Evolutionary conservation across 2,797 vertebrate species (phyloP), one percentile per base, ranked within the genome.

Genomic region (Benthosema pterotum): DNA sequence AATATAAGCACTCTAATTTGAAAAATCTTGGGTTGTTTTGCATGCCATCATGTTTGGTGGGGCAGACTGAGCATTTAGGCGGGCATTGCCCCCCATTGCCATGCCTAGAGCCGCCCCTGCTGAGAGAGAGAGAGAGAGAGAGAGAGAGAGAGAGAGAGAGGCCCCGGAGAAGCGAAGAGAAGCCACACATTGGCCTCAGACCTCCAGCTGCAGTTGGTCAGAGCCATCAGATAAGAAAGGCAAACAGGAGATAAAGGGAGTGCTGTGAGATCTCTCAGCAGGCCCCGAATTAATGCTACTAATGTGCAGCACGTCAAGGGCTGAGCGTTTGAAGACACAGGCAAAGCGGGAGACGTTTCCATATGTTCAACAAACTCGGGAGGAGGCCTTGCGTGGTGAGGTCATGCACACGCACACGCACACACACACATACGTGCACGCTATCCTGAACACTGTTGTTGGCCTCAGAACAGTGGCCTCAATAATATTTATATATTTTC

Each of bases 281-380:
- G 70, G 66, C 82, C 82, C 70, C 65, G 67, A 73, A 78, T 90
- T 90, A 90, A 87, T 81, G 74, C 60, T 60, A 60, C 86, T 90
- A 90, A 91, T 87, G n/a, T n/a, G 69, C 79, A 61, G 78, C 70
- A 79, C 85, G 84, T 80, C 60, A 63, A 69, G 75, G 80, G n/a
- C n/a, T 63, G 71, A 80, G 76, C 69, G 74, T 79, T 83, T 62
- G 75, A 83, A 83, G 86, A 82, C 78, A 83, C 67, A 63, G 51
- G 57, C 63, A 69, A 70, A 52, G 58, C 17, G 52, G 61, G 85
- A n/a, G n/a, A 87, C 83, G 78, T 90, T 89, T 90, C 83, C 81
- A 78, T 66, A 80, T 79, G 81, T 89, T 92, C 84, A 86, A 88
- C 82, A 91, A 91, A 91, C 83, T 88, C 49, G 54, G 68, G 74